These are phyloP conservation scores for Porites lobata DNA, from an alignment of 92 coral and sea anemone genomes.

Conservation along the genomic window DNA sequence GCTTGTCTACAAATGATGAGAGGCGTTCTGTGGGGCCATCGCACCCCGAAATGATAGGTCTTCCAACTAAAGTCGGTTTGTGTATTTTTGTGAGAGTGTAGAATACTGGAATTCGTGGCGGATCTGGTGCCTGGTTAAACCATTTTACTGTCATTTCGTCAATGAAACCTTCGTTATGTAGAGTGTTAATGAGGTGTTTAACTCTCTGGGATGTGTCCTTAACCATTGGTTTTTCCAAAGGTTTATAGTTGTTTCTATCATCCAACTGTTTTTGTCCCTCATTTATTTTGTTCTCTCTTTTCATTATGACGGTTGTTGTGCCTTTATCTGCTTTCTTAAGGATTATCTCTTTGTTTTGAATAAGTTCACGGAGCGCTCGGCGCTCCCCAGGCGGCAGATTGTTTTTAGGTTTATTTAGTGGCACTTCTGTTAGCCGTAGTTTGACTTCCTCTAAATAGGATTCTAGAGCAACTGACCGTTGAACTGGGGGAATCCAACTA, in stretches of 20 bases:
- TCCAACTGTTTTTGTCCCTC: constrained; percentile 33
- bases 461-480: constrained; percentile 58
- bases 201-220: constrained; percentile 30
- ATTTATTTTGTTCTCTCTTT: constrained; percentile 41
- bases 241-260: constrained; percentile 41
- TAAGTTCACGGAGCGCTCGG: not conserved
- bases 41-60: constrained; percentile 30
- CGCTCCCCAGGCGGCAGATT: constrained; percentile 5
- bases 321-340: constrained; percentile 29
- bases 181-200: constrained; percentile 4
- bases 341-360: not conserved
- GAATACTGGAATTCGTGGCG: constrained; percentile 59
- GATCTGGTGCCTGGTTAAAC: constrained; percentile 54
- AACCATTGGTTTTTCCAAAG: constrained; percentile 30
- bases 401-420: constrained; percentile 3
- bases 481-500: constrained; percentile 53
- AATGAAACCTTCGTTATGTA: constrained; percentile 30
- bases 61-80: constrained; percentile 47
- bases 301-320: constrained; percentile 23
- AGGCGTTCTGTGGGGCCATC: constrained; percentile 55
- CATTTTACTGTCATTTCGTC: constrained; percentile 53
- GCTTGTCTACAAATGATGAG: constrained; percentile 52
- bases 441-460: constrained; percentile 17
- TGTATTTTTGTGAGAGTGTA: constrained; percentile 70
- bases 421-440: not conserved